A percentile compares a stretch with the other conserved stretches of the same genome.
Evolutionary conservation across 2,888 invertebrate genomes (phyloP).

Genomic region (Agrilus mali): DNA sequence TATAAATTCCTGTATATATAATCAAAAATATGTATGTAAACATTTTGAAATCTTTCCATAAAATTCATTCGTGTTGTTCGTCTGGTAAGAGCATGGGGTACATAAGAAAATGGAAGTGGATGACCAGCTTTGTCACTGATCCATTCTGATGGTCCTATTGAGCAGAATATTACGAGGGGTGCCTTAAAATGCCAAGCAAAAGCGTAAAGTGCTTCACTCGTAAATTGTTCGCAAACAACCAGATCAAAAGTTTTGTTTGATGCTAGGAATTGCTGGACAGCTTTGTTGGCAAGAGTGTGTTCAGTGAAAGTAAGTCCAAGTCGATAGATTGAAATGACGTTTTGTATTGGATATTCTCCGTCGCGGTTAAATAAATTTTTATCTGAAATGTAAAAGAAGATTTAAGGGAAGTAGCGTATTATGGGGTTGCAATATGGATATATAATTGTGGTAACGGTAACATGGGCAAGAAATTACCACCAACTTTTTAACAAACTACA

Average conservation of each 20-base stretch:
- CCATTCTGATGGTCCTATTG: constrained; percentile 29
- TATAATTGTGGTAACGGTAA: no score
- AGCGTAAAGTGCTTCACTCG: constrained; percentile 33
- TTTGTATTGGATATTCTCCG: no score
- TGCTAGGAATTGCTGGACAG: constrained; percentile 18
- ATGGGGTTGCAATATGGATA: no score
- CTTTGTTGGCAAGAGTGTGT: constrained; percentile 15
- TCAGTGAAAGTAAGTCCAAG: constrained; percentile 7
- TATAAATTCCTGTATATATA: constrained; percentile 14
- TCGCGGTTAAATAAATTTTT: no score
- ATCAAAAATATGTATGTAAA: constrained; percentile 23
- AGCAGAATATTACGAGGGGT: constrained; percentile 25
- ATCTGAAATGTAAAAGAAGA: no score
- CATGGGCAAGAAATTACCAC: no score
- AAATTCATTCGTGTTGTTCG: constrained; percentile 37
- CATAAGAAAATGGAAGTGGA: constrained; percentile 35
- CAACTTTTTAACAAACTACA: no score
- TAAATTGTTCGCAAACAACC: constrained; percentile 31
- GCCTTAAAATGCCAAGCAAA: constrained; percentile 22
- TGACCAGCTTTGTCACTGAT: constrained; percentile 35
- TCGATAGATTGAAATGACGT: no score
- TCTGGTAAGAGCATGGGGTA: constrained; percentile 33
- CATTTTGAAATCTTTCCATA: constrained; percentile 38
- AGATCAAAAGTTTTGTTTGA: constrained; percentile 26
- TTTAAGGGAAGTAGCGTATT: no score